A percentile compares a stretch with the other conserved stretches of the same genome.
Evolutionary conservation across 2,888 invertebrate genomes (phyloP).

Genomic region (Diaphora mendica): DNA sequence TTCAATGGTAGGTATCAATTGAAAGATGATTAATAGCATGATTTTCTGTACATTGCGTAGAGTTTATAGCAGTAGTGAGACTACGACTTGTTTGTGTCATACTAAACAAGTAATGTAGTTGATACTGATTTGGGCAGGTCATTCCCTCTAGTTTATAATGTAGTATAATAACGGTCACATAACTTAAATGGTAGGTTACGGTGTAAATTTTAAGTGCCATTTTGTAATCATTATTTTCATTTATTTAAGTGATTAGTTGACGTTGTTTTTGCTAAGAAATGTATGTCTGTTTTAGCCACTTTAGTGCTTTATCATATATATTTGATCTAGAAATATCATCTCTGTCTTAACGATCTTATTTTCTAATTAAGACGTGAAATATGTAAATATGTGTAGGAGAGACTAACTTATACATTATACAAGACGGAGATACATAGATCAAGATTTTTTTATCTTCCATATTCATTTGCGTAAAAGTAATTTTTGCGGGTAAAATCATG

Average conservation of each 20-base stretch:
- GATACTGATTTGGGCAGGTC: slow-evolving; percentile 49
- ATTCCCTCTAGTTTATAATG: slow-evolving; percentile 44
- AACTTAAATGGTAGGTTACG: slow-evolving; percentile 54
- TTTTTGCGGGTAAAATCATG: no score
- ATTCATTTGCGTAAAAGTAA: not conserved
- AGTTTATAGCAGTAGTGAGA: slow-evolving; percentile 53
- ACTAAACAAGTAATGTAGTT: slow-evolving; percentile 77
- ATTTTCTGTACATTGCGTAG: slow-evolving; percentile 61
- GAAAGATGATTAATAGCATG: slow-evolving; percentile 43
- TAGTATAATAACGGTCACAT: slow-evolving; percentile 49
- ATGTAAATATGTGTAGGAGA: not conserved
- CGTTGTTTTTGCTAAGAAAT: slow-evolving; percentile 37
- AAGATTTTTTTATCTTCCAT: not conserved
- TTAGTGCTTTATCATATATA: not conserved
- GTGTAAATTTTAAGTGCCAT: slow-evolving; percentile 78
- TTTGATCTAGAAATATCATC: not conserved
- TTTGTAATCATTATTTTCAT: slow-evolving; percentile 62
- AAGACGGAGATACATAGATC: not conserved
- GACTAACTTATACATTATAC: not conserved
- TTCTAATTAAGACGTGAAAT: not conserved
- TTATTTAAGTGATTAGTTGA: slow-evolving; percentile 53
- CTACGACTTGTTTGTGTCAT: slow-evolving; percentile 78
- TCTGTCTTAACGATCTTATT: not conserved
- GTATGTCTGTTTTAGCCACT: not conserved
- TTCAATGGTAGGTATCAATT: slow-evolving; percentile 15